A percentile compares a stretch with the other conserved stretches of the same genome.
These are phyloP conservation scores for Chelidonichthys spinosus DNA, from an alignment of 2,797 vertebrate genomes.

Conservation along the genomic window DNA sequence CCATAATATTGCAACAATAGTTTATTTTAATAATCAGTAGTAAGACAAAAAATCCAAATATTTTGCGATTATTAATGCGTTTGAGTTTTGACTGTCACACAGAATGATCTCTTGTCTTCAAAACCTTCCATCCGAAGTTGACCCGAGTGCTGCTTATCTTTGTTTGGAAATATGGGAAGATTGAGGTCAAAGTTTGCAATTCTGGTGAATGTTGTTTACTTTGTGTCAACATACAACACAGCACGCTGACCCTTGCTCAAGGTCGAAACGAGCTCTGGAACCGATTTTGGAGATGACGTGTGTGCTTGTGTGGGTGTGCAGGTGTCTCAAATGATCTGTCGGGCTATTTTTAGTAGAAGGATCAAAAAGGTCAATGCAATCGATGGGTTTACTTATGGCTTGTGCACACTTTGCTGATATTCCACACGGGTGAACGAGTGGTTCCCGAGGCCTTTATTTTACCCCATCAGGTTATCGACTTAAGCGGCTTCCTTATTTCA, in stretches of 20 bases:
- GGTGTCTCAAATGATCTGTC: background rate
- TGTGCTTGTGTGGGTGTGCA: background rate
- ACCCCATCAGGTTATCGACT: conserved; percentile 14
- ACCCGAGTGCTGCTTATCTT: background rate
- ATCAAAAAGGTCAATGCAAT: conserved; percentile 31
- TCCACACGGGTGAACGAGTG: conserved; percentile 22
- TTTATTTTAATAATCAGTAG: background rate
- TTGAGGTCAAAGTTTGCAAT: conserved; percentile 32
- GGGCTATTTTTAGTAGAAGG: conserved; percentile 10
- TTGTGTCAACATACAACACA: conserved; percentile 52
- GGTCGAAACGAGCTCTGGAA: conserved; percentile 29
- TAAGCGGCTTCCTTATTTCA: background rate
- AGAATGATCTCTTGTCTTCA: background rate
- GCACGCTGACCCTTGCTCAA: conserved; percentile 47
- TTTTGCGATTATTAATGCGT: background rate
- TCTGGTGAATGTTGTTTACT: conserved; percentile 26
- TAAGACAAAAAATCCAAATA: background rate
- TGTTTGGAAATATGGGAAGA: conserved; percentile 21
- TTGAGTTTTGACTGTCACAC: background rate
- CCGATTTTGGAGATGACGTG: conserved; percentile 26
- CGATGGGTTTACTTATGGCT: conserved; percentile 12
- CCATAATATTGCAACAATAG: background rate
- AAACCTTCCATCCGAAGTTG: background rate
- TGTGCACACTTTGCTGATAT: conserved; percentile 24
- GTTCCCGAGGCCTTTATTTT: conserved; percentile 16